Percentiles rank a stretch among this genome's conserved stretches.
Conservation (phyloP, 2,888 invertebrate species). For the Drosophila fungiperda region DNA sequence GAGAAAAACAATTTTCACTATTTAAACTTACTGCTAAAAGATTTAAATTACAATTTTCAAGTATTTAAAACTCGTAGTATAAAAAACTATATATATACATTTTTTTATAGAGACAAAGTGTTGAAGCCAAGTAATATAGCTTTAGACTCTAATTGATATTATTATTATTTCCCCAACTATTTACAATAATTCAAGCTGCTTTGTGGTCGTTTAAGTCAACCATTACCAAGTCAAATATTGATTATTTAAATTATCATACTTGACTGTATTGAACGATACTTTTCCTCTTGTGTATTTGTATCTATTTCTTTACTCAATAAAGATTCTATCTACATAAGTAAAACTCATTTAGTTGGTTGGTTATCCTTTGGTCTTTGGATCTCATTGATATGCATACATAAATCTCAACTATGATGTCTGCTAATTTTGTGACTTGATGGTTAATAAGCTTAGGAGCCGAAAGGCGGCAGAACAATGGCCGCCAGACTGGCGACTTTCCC, state of each 20-base stretch:
- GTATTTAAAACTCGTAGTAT: background rate
- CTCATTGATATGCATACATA: slow-evolving; percentile 47
- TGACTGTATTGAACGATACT: background rate
- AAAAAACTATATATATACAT: background rate
- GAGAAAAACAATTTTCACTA: background rate
- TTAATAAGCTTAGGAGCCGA: slow-evolving; percentile 50
- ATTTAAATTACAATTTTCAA: background rate
- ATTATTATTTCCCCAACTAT: background rate
- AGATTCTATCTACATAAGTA: slow-evolving; percentile 10
- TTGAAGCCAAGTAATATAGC: background rate
- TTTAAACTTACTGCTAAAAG: background rate
- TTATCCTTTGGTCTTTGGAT: slow-evolving; percentile 19
- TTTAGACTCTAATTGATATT: background rate
- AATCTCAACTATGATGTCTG: slow-evolving; percentile 39
- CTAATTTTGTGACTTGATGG: slow-evolving; percentile 70
- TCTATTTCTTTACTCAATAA: slow-evolving; percentile 3
- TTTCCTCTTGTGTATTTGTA: background rate
- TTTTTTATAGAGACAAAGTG: background rate
- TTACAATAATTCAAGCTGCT: background rate
- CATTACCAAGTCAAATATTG: background rate
- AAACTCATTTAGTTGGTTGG: slow-evolving; percentile 4
- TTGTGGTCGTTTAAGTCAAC: background rate
- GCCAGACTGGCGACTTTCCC: slow-evolving; percentile 53
- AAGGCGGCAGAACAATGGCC: slow-evolving; percentile 12
- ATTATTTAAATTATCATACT: background rate